These are phyloP conservation scores for Diprion similis DNA, from an alignment of 1,140 invertebrate genomes.

Conservation along the genomic window DNA sequence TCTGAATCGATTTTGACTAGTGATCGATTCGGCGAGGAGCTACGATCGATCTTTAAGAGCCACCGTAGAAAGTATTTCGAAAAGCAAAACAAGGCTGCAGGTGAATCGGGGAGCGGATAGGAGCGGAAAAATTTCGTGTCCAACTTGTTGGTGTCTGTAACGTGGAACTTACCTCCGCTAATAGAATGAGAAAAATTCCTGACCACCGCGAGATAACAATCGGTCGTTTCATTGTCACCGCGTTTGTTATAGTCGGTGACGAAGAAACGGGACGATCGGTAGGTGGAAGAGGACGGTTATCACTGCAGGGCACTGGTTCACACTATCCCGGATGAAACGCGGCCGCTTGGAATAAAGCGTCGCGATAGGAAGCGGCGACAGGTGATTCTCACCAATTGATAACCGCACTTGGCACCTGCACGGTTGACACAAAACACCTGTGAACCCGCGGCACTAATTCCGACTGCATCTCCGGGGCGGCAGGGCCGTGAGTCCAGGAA, in stretches of 20 bases:
- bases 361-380: too few relatives aligned
- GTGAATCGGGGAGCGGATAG: not conserved
- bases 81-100: not conserved
- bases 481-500: not conserved
- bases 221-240: not conserved
- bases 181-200: not conserved
- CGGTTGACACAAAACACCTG: not conserved
- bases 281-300: not conserved
- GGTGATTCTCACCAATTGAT: too few relatives aligned
- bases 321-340: too few relatives aligned
- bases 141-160: not conserved
- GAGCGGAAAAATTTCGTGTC: too few relatives aligned
- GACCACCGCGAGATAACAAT: not conserved
- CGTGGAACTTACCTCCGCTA: not conserved
- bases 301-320: not conserved
- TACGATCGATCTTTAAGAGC: too few relatives aligned
- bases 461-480: not conserved
- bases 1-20: too few relatives aligned
- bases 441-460: not conserved
- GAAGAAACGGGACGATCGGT: not conserved
- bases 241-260: not conserved
- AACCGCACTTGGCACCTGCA: not conserved
- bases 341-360: too few relatives aligned
- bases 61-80: not conserved
- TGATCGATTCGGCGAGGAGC: too few relatives aligned